These are phyloP conservation scores for Notodonta dromedarius DNA, from an alignment of 2,888 invertebrate genomes.

Conservation along the genomic window DNA sequence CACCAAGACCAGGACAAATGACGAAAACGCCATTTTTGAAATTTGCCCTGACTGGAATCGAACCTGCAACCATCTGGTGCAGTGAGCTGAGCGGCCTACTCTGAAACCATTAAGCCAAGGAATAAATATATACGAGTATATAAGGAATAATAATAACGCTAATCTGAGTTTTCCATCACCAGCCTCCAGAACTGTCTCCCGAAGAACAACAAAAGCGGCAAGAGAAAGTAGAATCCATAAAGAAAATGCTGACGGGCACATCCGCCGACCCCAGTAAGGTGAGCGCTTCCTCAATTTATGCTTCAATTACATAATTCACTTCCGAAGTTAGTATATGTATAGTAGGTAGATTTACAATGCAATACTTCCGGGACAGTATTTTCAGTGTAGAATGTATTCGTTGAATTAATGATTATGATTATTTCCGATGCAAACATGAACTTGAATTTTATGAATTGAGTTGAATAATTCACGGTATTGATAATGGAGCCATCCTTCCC, in stretches of 20 bases:
- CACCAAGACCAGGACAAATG: no score
- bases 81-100: no score
- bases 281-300: constrained; percentile 21
- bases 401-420: constrained; percentile 27
- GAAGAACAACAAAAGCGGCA: constrained; percentile 93
- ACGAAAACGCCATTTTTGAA: no score
- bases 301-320: constrained; percentile 17
- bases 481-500: background rate
- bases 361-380: constrained; percentile 27
- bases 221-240: constrained; percentile 95
- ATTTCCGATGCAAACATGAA: constrained; percentile 26
- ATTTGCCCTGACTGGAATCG: no score
- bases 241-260: constrained; percentile 93
- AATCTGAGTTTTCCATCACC: constrained; percentile 4
- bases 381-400: constrained; percentile 24
- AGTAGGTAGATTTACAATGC: constrained; percentile 20
- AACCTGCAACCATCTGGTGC: no score
- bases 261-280: constrained; percentile 79
- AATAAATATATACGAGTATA: no score
- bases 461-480: constrained; percentile 7
- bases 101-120: background rate
- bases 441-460: constrained; percentile 13
- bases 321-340: constrained; percentile 13
- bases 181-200: constrained; percentile 92
- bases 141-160: no score